Percentiles rank a stretch among this genome's conserved stretches.
These are phyloP conservation scores for Rhadinocentrus ornatus DNA, from an alignment of 2,797 vertebrate species.

Conservation along the genomic window DNA sequence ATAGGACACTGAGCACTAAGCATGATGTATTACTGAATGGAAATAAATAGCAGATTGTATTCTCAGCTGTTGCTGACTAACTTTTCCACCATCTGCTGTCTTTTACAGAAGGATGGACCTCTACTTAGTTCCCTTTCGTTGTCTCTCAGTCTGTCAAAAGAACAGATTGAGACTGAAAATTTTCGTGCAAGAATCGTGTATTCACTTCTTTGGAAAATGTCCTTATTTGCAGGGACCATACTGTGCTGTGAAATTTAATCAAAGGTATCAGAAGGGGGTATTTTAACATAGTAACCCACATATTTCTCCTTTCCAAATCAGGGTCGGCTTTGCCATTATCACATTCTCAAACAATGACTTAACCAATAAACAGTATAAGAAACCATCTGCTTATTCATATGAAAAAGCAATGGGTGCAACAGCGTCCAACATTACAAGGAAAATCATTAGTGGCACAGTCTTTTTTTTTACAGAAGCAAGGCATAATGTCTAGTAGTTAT, in stretches of 20 bases:
- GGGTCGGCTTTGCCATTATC: slow-evolving; percentile 3
- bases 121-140: slow-evolving; percentile 23
- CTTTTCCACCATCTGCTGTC: slow-evolving; percentile 72
- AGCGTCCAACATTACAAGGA: not conserved
- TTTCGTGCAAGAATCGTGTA: slow-evolving; percentile 23
- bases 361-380: slow-evolving; percentile 7
- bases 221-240: slow-evolving; percentile 4
- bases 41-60: slow-evolving; percentile 70
- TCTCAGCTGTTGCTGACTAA: slow-evolving; percentile 65
- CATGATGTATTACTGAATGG: slow-evolving; percentile 66
- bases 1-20: slow-evolving; percentile 62
- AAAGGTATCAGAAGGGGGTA: slow-evolving; percentile 17
- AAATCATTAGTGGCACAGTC: not conserved
- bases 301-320: slow-evolving; percentile 17
- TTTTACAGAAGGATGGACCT: slow-evolving; percentile 49
- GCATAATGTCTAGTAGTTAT: not conserved
- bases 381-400: slow-evolving; percentile 2
- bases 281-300: slow-evolving; percentile 16
- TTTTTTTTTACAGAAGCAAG: not conserved
- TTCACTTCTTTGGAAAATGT: slow-evolving; percentile 24
- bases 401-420: not conserved
- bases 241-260: slow-evolving; percentile 28
- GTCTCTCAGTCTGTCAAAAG: slow-evolving; percentile 38
- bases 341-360: slow-evolving; percentile 9
- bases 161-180: slow-evolving; percentile 51